Evolutionary conservation across 2,888 invertebrate species (phyloP), one percentile per base, ranked within the genome.

Genomic region (Mythimna vitellina): DNA sequence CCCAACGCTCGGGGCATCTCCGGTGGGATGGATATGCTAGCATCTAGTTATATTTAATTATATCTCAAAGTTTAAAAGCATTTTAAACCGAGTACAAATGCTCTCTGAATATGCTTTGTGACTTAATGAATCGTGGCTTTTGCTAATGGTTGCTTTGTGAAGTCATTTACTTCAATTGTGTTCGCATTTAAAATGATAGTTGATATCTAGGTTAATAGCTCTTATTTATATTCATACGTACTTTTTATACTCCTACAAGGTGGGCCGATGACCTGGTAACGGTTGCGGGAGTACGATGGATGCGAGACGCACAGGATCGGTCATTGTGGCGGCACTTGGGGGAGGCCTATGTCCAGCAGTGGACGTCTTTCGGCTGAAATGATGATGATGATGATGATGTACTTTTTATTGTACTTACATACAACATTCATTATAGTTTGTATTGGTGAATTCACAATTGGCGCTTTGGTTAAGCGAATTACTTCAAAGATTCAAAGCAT

Each of bases 81-180:
- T 73, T 73, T 53, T 35, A 54, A 46, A 25, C 9, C 2, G 58
- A 53, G 22, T 65, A 17, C 9, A 10, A 73, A 73, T 25, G 58
- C 51, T 58, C 20, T 58, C 58, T 17, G 42, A 32, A 32, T 22
- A 51, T 64, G 17, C 57, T n/a, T 25, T 51, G 1, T 65, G n/a
- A 29, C 9, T 46, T 29, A 6, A 63, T 73, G 25, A 20, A 65
- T 46, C 8, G 35, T 58, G n/a, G n/a, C 20, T 53, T 53, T 46
- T 46, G 7, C 2, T 64, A 73, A 73, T 53, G 32, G 51, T 53
- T 5, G 38, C 51, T 58, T 64, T 58, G 1, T 42, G 7, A 8
- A 5, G 32, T 32, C n/a, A 42, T 32, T 49, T 71, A 29, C 20
- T 57, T 8, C 14, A 57, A 56, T 46, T 20, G 17, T 20, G 25